Base-by-base conservation (phyloP, 2,888 invertebrate genomes). In the Dusona sp. region DNA sequence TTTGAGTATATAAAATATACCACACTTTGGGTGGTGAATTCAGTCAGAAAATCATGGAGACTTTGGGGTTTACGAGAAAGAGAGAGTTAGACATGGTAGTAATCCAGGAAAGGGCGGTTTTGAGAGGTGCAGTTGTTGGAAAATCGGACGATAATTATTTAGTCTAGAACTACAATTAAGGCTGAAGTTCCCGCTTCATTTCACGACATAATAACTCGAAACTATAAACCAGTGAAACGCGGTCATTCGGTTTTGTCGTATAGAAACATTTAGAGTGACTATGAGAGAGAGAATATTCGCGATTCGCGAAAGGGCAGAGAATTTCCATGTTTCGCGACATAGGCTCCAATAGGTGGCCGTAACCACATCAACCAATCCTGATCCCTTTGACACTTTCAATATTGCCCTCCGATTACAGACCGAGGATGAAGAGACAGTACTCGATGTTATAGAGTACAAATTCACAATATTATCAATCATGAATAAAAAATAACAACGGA, bases 61-160 rank as follows among this genome's bases (percentile, higher is more conserved):
- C 38, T 48, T 65, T 29, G 29, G 25, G 16, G 48, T n/a, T 70
- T 13, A 19, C 48, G 67, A 45, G 36, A 48, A 42, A 36, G 75
- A 54, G 79, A 48, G 68, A 45, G 65, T 57, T 48, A 61, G 48
- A 33, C 57, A n/a, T 48, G 42, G n/a, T 45, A 64, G 38, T 61
- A 74, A 79, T 51, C 22, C 72, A 51, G 64, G 79, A 72, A 78
- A 70, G 83, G 75, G 75, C 77, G 77, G 57, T 83, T 84, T 81
- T 7, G 64, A 57, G 36, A 48, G 48, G 72, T n/a, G 33, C 25
- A 54, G 68, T 74, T 54, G 84, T 78, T 74, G 75, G 86, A 84
- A 88, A 88, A 88, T 87, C 88, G 88, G 84, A 70, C 79, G 81
- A 88, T 87, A 88, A 88, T 88, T 88, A 88, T 88, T 88, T 88